Evolutionary conservation across 2,888 invertebrate genomes (phyloP), one percentile per base, ranked within the genome.

Genomic region (Tholera decimalis): DNA sequence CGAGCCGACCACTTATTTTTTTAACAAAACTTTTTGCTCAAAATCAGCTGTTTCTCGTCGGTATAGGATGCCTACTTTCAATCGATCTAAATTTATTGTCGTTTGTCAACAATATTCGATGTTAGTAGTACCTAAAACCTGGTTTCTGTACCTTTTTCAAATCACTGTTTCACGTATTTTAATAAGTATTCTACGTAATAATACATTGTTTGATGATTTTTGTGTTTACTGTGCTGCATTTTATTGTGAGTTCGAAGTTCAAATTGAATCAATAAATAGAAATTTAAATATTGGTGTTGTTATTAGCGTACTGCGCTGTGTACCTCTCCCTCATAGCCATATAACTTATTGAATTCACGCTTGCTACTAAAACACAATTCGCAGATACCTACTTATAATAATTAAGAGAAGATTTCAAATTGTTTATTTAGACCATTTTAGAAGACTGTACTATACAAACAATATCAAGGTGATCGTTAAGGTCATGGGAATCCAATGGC

Each of bases 261-360:
- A 95, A 95, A 95, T 94, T 95, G 94, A 95, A 94, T 95, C 94
- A 95, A 95, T 95, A 95, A 95, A 95, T 95, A 95, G 95, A 93
- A 89, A 94, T 91, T 88, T 89, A 92, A 92, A 88, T 79, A 94
- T 92, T 89, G 79, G 91, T 90, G 91, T 94, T 95, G 15, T 95
- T 90, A 94, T 83, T 93, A 85, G 92, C 87, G 84, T 51, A 43
- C 9, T 57, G 65, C 78, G 77, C 73, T 73, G 11, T 47, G n/a
- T 26, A 46, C 69, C 58, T 47, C 0, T 43, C 4, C 43, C 7
- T n/a, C 2, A 11, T 13, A 44, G 8, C 11, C 7, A 0, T 51
- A 39, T 18, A 35, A 35, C 15, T 35, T 4, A 35, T 15, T 35
- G 2, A 35, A 15, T 15, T 35, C 15, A 35, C 15, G 35, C 15